Percentiles rank a stretch among this genome's conserved stretches.
phyloP scores from a whole-genome alignment of 2,888 invertebrate species.

The Clanis bilineata region DNA sequence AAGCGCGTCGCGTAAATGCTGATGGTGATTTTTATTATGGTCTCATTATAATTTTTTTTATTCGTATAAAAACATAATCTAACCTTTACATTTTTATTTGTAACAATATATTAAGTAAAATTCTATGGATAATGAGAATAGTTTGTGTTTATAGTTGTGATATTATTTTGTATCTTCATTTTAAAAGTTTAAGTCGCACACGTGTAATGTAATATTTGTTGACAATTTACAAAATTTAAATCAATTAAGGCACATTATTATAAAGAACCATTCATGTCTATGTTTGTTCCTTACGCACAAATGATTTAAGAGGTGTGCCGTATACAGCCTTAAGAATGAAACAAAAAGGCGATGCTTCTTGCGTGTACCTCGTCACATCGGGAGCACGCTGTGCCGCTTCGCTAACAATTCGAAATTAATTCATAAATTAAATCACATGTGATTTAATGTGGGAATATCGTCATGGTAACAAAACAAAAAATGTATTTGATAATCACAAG shows the following conservation, averaged over 20 bases:
- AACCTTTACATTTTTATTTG: background rate
- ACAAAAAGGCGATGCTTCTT: background rate
- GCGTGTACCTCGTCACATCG: background rate
- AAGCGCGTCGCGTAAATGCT: background rate
- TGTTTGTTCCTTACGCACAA: constrained; percentile 3
- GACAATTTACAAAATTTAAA: background rate
- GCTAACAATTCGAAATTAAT: constrained; percentile 10
- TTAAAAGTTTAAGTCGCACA: no score
- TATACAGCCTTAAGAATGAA: constrained; percentile 8
- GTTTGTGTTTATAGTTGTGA: no score
- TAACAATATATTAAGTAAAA: background rate
- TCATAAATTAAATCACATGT: constrained; percentile 5
- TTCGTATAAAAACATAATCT: no score
- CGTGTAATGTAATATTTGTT: no score
- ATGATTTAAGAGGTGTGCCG: constrained; percentile 11
- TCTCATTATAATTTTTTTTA: no score
- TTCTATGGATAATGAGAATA: no score
- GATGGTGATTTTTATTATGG: no score
- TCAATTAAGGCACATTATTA: background rate
- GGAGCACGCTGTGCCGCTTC: constrained; percentile 1
- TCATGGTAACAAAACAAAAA: background rate
- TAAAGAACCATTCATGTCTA: background rate
- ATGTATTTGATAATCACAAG: background rate
- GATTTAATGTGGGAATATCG: constrained; percentile 1
- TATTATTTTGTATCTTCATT: background rate